phyloP scores from a whole-genome alignment of 2,113 vertebrate species.

The Leptosomus discolor region DNA sequence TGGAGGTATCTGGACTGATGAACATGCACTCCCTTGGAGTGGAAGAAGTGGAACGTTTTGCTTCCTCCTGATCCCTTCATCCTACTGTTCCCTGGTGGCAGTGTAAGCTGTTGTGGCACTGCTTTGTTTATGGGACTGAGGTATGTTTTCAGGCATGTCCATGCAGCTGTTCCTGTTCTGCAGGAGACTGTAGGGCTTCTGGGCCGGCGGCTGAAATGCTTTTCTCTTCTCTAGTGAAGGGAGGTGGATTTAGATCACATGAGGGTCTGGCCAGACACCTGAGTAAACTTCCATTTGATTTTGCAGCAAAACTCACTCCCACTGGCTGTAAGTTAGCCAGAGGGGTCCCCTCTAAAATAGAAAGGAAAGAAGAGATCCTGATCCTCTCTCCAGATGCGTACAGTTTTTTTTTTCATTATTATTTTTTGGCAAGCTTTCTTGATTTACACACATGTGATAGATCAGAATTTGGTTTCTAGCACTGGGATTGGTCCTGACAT shows the following conservation, averaged over 20 bases:
- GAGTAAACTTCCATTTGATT: constrained; percentile 37
- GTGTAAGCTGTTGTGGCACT: not conserved
- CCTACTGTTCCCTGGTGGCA: fast-evolving
- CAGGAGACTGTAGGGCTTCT: not conserved
- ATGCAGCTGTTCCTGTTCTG: constrained; percentile 13
- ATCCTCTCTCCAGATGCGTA: not conserved
- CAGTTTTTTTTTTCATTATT: not conserved
- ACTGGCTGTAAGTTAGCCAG: not conserved
- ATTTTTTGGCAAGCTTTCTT: not conserved
- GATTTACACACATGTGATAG: not conserved
- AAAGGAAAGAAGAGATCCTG: not conserved
- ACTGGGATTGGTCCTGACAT: not conserved
- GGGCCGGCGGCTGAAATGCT: not conserved
- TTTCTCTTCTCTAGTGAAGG: not conserved
- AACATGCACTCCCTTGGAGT: not conserved
- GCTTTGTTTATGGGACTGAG: not conserved
- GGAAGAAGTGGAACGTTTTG: not conserved
- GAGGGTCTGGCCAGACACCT: constrained; percentile 32
- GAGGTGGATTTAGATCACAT: not conserved
- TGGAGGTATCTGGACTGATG: not conserved
- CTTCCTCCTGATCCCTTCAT: not conserved
- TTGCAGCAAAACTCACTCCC: not conserved
- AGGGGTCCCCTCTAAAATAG: not conserved
- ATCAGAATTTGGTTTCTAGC: not conserved
- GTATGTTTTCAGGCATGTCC: constrained; percentile 15